A percentile compares a stretch with the other conserved stretches of the same genome.
Conservation (phyloP, 2,113 vertebrate species). For the Myiopsitta monachus region DNA sequence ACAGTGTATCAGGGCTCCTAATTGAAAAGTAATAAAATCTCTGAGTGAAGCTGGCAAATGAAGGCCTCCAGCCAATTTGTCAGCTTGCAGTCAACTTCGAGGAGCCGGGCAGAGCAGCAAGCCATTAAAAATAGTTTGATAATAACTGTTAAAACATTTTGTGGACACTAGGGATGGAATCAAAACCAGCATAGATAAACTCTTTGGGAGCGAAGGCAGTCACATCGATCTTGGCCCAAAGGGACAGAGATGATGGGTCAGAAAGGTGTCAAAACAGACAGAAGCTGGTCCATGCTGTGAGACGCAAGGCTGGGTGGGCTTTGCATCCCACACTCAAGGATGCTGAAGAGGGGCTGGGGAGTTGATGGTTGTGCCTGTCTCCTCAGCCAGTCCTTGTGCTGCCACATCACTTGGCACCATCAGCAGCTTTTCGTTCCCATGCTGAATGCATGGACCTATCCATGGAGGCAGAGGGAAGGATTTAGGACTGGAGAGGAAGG, state of each 20-base stretch:
- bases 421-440: not conserved
- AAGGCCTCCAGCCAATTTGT: slow-evolving; percentile 68
- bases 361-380: not conserved
- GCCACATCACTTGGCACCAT: not conserved
- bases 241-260: not conserved
- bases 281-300: not conserved
- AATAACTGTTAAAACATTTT: slow-evolving; percentile 62
- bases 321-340: not conserved
- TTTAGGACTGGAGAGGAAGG: not conserved
- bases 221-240: slow-evolving; percentile 17
- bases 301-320: not conserved
- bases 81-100: slow-evolving; percentile 68
- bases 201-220: not conserved
- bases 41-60: slow-evolving; percentile 70
- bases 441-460: not conserved
- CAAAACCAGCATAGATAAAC: not conserved
- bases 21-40: slow-evolving; percentile 71
- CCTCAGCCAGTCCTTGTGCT: not conserved
- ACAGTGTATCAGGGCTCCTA: slow-evolving; percentile 62
- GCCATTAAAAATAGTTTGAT: slow-evolving; percentile 68
- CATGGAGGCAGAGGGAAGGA: not conserved
- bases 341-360: not conserved
- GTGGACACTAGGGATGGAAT: not conserved
- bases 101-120: slow-evolving; percentile 62
- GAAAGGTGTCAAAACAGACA: not conserved